Base-by-base conservation (phyloP, 1,140 invertebrate species). In the Drosophila erecta region DNA sequence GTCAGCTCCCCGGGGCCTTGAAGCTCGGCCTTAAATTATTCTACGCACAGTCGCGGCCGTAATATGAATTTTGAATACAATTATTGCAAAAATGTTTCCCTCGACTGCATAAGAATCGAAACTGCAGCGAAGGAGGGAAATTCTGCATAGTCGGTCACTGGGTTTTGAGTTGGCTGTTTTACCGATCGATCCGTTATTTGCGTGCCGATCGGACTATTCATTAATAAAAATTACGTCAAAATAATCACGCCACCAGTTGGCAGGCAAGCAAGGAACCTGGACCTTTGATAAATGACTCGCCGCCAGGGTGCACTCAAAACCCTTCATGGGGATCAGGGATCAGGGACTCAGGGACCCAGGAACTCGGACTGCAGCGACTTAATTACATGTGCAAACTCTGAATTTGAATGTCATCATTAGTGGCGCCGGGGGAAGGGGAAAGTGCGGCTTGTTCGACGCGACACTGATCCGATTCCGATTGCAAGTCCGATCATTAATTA, bases 1-100 rank as follows among this genome's bases (percentile, higher is more conserved):
- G 64, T 70, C 67, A 49, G 65, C 64, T 80, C 81, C 71, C 71
- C 37, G 76, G 67, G 76, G 69, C 61, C 76, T 75, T 79, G 59
- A 53, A 53, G 46, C 51, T 20, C 17, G 69, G 67, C 65, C 71
- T 71, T 87, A 80, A 89, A 72, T 77, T 87, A 87, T 87, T 87
- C 84, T 67, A 83, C 70, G 73, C 84, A 87, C 79, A 84, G 65
- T 47, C 58, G 56, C 58, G 75, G 55, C 76, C 66, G 75, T 84
- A 69, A 83, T 87, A 87, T 87, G 84, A 87, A 84, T 89, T 87
- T 87, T 87, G 84, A 87, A 87, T 87, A 87, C 75, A 77, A 79
- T 83, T 61, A 89, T 83, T 89, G 84, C 62, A 86, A 89, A 83
- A 81, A 71, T 87, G 77, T 77, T 56, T 56, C 60, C 57, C 33